Conservation (phyloP, 2,113 vertebrate species). For the Platichthys stellatus region DNA sequence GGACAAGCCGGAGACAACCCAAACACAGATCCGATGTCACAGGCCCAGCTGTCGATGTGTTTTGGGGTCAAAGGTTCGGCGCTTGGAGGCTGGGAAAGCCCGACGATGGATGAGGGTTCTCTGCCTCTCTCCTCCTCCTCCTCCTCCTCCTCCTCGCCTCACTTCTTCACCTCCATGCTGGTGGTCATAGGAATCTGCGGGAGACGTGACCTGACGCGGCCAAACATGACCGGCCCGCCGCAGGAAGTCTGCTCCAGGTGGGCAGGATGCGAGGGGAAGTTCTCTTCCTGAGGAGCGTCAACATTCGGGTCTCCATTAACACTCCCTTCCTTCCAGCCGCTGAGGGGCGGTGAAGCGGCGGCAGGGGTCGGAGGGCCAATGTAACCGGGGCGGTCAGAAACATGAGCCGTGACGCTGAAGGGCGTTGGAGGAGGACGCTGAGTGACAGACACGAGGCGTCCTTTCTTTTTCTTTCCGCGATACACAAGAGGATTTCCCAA, state of each 20-base stretch:
- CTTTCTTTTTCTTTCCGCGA: slow-evolving; percentile 7
- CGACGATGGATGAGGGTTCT: slow-evolving; percentile 26
- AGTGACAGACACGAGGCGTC: slow-evolving; percentile 14
- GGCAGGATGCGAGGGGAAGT: slow-evolving; percentile 64
- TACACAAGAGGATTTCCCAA: neutral
- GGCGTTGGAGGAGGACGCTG: neutral
- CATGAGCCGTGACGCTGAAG: slow-evolving; percentile 10
- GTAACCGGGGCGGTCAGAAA: slow-evolving; percentile 22
- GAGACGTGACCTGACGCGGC: slow-evolving; percentile 62
- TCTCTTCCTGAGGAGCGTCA: neutral
- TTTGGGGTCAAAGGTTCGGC: slow-evolving; percentile 71
- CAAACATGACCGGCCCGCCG: slow-evolving; percentile 40
- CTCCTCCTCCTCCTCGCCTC: slow-evolving; percentile 4
- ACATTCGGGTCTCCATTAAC: slow-evolving; percentile 17
- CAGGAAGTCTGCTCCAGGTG: slow-evolving; percentile 68
- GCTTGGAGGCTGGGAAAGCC: slow-evolving; percentile 68
- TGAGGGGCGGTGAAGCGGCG: neutral
- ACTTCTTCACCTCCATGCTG: slow-evolving; percentile 23
- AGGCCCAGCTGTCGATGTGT: slow-evolving; percentile 75
- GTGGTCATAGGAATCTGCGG: slow-evolving; percentile 41
- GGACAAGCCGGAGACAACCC: slow-evolving; percentile 75
- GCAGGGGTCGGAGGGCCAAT: slow-evolving; percentile 19
- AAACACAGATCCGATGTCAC: slow-evolving; percentile 78
- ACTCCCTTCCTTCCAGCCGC: slow-evolving; percentile 49
- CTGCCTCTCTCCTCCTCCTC: neutral